phyloP scores from a whole-genome alignment of 2,888 invertebrate genomes.

The Malthinus flaveolus region DNA sequence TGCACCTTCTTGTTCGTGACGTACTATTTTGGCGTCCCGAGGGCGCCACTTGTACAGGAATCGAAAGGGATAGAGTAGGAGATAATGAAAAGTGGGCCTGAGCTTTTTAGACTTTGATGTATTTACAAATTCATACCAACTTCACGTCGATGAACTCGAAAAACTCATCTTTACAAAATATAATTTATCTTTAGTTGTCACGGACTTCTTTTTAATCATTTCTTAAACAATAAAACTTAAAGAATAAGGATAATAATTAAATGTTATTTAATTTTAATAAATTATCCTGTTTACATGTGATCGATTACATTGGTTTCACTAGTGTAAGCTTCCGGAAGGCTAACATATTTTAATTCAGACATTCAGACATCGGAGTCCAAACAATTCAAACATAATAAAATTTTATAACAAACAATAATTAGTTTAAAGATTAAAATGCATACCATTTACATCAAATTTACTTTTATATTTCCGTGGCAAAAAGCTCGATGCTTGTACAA shows the following conservation, averaged over 20 bases:
- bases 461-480: too few species aligned
- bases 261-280: neutral
- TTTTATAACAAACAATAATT: neutral
- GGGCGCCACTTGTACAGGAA: slow-evolving; percentile 43
- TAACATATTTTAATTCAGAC: neutral
- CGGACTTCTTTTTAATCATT: slow-evolving; percentile 50
- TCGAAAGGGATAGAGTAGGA: slow-evolving; percentile 35
- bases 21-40: slow-evolving; percentile 37
- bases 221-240: slow-evolving; percentile 20
- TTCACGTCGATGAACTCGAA: slow-evolving; percentile 55
- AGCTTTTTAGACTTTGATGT: slow-evolving; percentile 55
- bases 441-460: too few species aligned
- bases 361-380: neutral
- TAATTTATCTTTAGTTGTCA: slow-evolving; percentile 55
- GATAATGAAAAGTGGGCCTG: slow-evolving; percentile 55
- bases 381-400: neutral
- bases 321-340: neutral
- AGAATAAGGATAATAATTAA: slow-evolving; percentile 3
- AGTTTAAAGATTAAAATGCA: neutral
- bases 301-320: neutral
- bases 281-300: neutral
- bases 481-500: too few species aligned
- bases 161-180: slow-evolving; percentile 56
- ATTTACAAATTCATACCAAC: slow-evolving; percentile 56
- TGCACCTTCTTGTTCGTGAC: slow-evolving; percentile 42